Percentiles rank a stretch among this genome's conserved stretches.
Evolutionary conservation across 2,797 vertebrate genomes (phyloP).

Genomic region (Clangula hyemalis): DNA sequence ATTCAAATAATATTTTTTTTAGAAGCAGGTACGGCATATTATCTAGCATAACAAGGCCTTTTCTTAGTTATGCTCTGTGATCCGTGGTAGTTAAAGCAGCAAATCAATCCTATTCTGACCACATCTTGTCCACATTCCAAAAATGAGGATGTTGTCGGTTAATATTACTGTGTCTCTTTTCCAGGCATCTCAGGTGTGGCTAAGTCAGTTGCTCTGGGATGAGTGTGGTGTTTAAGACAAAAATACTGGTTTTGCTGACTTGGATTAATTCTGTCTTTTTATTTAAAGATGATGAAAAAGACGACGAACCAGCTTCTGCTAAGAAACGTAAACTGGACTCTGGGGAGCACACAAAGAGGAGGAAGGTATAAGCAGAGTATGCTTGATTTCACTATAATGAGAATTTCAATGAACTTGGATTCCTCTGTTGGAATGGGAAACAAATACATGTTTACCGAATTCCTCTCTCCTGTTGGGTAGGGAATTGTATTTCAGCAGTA

Average conservation of each 20-base stretch:
- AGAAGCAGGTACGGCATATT: not conserved
- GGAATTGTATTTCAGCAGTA: conserved; percentile 56
- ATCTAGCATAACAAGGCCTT: not conserved
- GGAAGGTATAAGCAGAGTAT: conserved; percentile 67
- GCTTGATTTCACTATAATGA: not conserved
- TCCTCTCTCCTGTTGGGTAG: not conserved
- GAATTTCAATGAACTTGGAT: conserved; percentile 22
- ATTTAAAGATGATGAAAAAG: conserved; percentile 86
- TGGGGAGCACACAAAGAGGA: conserved; percentile 90
- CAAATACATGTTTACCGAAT: conserved; percentile 5
- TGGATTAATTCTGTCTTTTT: conserved; percentile 68
- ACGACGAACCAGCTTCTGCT: conserved; percentile 69
- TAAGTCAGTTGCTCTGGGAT: not conserved
- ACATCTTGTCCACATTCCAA: not conserved
- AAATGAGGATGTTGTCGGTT: not conserved
- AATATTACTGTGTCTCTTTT: not conserved
- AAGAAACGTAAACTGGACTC: conserved; percentile 90
- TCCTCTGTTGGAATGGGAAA: conserved; percentile 29
- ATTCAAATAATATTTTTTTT: not conserved
- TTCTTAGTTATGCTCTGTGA: not conserved
- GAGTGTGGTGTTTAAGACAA: not conserved
- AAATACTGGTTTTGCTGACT: not conserved
- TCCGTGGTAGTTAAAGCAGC: not conserved
- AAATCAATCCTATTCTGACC: not conserved
- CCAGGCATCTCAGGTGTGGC: not conserved